phyloP scores from a whole-genome alignment of 1,140 invertebrate species.

The Palaemon carinicauda region DNA sequence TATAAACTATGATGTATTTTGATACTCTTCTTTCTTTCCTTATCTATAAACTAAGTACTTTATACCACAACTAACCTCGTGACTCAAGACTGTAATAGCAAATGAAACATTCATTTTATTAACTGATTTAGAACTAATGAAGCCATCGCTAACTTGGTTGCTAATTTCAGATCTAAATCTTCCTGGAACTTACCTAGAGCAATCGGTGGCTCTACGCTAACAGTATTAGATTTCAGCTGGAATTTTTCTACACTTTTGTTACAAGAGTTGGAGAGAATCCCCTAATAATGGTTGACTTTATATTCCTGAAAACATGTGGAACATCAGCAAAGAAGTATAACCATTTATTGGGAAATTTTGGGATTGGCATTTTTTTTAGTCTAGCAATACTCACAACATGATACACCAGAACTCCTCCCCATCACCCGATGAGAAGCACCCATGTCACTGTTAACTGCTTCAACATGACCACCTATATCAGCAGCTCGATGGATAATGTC shows the following conservation, averaged over 20 bases:
- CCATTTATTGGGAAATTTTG: constrained; percentile 5
- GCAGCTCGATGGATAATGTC: not conserved
- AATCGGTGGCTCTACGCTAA: not conserved
- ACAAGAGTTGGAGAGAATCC: not conserved
- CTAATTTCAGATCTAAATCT: not conserved
- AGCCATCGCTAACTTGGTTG: constrained; percentile 9
- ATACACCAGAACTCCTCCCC: constrained; percentile 14
- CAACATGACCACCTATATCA: constrained; percentile 7
- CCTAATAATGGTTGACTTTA: not conserved
- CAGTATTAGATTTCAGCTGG: not conserved
- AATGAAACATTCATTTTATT: not conserved
- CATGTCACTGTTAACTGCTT: not conserved
- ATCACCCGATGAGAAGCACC: not conserved
- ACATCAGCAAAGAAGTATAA: constrained; percentile 19
- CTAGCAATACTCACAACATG: not conserved
- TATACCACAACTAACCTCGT: constrained; percentile 7
- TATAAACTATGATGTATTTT: constrained; percentile 1
- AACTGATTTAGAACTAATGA: not conserved
- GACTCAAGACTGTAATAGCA: not conserved
- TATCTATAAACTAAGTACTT: constrained; percentile 12
- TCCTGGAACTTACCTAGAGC: constrained; percentile 13
- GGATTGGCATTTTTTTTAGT: not conserved
- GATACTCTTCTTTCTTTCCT: constrained; percentile 10
- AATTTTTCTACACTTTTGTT: not conserved
- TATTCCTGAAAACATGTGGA: not conserved